These are phyloP conservation scores for Saguinus midas DNA, from an alignment of 2,113 vertebrate species.

Conservation along the genomic window DNA sequence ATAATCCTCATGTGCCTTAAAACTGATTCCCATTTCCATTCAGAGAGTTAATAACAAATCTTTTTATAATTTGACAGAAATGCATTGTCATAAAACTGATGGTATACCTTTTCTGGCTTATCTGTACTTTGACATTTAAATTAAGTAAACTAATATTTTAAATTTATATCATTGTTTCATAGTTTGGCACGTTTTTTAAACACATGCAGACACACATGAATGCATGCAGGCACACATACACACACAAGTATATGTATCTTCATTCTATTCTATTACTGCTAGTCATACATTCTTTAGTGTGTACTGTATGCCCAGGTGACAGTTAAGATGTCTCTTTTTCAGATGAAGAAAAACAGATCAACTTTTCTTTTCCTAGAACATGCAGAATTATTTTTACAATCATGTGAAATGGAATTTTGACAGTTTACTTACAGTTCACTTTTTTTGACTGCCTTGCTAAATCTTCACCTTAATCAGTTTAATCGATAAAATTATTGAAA, in stretches of 20 bases:
- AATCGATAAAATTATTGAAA: background rate
- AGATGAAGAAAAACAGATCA: background rate
- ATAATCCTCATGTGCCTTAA: fast-evolving
- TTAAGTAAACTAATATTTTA: background rate
- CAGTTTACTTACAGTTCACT: background rate
- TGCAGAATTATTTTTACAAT: background rate
- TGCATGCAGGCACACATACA: background rate
- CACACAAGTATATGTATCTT: too few relatives aligned
- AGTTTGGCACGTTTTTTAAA: background rate
- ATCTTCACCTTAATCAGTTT: background rate
- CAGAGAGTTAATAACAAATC: background rate
- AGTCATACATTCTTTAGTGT: background rate
- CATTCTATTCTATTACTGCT: background rate
- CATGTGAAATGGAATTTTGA: background rate
- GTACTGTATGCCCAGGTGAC: background rate
- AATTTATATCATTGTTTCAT: background rate
- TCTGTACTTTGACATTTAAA: background rate
- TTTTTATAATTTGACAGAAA: background rate
- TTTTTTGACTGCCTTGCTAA: background rate
- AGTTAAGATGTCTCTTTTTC: background rate
- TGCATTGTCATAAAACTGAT: background rate
- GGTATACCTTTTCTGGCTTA: background rate
- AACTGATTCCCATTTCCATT: background rate
- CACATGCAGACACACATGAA: background rate
- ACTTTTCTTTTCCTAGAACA: background rate